Conservation (phyloP, 2,113 vertebrate species). For the Scomber scombrus region DNA sequence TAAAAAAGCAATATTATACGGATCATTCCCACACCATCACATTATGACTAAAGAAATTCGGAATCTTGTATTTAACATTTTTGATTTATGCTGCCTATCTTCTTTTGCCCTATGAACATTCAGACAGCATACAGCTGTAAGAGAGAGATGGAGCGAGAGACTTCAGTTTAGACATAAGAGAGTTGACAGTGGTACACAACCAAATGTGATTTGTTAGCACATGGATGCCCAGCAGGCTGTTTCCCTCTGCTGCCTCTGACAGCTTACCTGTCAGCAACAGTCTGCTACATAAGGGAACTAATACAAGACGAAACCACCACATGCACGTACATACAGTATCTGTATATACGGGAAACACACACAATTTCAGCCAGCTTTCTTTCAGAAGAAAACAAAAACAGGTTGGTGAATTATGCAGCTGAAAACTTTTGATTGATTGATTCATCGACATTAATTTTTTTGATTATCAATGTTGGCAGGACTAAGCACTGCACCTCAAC, state of each 20-base stretch:
- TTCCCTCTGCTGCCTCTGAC: conserved; percentile 45
- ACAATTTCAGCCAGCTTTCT: not conserved
- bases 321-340: not conserved
- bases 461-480: not conserved
- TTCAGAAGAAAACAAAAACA: too few species aligned
- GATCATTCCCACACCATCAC: not conserved
- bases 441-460: not conserved
- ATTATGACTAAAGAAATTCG: not conserved
- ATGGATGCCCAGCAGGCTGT: conserved; percentile 47
- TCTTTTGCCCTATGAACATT: not conserved
- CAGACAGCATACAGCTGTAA: not conserved
- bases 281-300: conserved; percentile 20
- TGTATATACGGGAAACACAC: not conserved
- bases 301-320: conserved; percentile 38
- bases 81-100: not conserved
- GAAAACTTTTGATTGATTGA: not conserved
- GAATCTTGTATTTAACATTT: not conserved
- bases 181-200: conserved; percentile 55
- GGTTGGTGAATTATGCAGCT: not conserved
- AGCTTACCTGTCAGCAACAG: conserved; percentile 53
- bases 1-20: not conserved
- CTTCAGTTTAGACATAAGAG: conserved; percentile 22
- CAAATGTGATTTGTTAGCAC: conserved; percentile 59
- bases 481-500: not conserved
- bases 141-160: conserved; percentile 10